Evolutionary conservation across 2,797 vertebrate genomes (phyloP).

Genomic region (Mallotus villosus): DNA sequence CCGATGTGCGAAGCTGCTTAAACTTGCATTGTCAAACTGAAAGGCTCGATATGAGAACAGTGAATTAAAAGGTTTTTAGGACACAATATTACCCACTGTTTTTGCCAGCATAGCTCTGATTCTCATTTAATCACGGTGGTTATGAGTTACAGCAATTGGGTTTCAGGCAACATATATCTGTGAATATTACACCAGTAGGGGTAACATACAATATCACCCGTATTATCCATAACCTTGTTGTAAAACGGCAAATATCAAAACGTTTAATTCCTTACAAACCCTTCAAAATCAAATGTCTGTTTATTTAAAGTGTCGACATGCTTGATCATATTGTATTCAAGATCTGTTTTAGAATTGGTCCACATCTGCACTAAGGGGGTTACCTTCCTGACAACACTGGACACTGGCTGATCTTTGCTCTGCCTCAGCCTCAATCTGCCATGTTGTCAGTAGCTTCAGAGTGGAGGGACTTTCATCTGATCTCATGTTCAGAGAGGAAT

Average conservation of each 20-base stretch:
- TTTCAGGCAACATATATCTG: conserved; percentile 11
- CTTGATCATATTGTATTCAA: background rate
- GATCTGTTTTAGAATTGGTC: background rate
- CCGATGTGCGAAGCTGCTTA: conserved; percentile 47
- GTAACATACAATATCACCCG: background rate
- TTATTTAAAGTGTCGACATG: no score
- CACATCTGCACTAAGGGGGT: background rate
- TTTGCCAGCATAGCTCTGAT: conserved; percentile 37
- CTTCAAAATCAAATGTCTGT: no score
- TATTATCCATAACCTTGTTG: conserved; percentile 3
- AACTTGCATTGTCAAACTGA: conserved; percentile 50
- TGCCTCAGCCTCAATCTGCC: conserved; percentile 32
- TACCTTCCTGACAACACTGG: conserved; percentile 2
- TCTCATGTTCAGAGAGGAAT: conserved; percentile 47
- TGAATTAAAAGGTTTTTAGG: conserved; percentile 54
- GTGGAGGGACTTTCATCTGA: conserved; percentile 50
- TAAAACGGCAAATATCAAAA: conserved; percentile 10
- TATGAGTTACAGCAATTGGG: conserved; percentile 1
- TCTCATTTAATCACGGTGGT: conserved; percentile 3
- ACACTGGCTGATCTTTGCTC: background rate
- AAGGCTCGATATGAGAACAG: conserved; percentile 35
- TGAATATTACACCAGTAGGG: conserved; percentile 1
- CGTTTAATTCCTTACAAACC: conserved; percentile 1
- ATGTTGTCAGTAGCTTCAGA: conserved; percentile 11
- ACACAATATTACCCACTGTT: conserved; percentile 51